These are phyloP conservation scores for Scylla paramamosain DNA, from an alignment of 1,140 invertebrate species.

Conservation along the genomic window DNA sequence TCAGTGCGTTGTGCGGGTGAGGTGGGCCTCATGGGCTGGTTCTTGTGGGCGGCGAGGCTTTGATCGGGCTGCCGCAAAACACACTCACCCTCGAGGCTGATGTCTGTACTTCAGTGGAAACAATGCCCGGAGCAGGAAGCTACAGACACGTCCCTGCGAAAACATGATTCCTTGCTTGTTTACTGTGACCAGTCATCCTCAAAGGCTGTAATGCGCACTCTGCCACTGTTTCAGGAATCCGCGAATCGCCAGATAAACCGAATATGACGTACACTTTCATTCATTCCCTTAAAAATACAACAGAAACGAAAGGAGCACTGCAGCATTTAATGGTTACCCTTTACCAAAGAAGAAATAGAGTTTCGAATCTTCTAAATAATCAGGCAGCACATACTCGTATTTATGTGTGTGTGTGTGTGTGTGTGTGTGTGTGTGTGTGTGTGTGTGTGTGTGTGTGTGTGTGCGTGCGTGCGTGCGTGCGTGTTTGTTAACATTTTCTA, in stretches of 20 bases:
- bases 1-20: neutral
- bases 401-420: constrained; percentile 26
- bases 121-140: neutral
- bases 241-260: no score
- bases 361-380: no score
- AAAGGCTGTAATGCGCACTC: no score
- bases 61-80: neutral
- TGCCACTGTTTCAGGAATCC: no score
- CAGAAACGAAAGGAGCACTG: no score
- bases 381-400: neutral
- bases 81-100: neutral
- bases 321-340: no score
- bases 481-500: no score
- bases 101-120: neutral
- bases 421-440: constrained; percentile 43
- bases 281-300: no score
- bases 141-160: neutral
- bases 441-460: constrained; percentile 43
- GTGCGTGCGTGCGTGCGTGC: neutral
- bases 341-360: no score
- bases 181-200: no score
- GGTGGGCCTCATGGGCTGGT: neutral
- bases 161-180: neutral
- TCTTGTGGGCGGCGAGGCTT: neutral
- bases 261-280: no score